Percentiles rank a stretch among this genome's conserved stretches.
Evolutionary conservation across 2,888 invertebrate species (phyloP).

Genomic region (Caenorhabditis macrosperma): DNA sequence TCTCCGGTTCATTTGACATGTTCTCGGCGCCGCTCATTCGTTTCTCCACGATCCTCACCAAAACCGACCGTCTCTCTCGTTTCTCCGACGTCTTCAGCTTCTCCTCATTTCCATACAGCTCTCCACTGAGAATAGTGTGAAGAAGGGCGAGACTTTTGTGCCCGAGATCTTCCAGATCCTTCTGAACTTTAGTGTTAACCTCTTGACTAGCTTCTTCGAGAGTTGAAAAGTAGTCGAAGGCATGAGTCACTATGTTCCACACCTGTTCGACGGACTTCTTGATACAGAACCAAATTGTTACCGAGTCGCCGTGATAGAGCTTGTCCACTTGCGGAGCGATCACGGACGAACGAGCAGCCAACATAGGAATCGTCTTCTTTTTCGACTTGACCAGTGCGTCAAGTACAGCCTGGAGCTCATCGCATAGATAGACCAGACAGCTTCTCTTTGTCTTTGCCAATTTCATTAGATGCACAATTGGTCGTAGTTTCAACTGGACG

Average conservation of each 20-base stretch:
- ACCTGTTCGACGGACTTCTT: constrained; percentile 39
- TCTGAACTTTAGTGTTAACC: constrained; percentile 13
- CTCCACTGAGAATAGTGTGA: constrained; percentile 26
- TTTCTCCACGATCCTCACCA: constrained; percentile 30
- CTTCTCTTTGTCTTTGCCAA: constrained; percentile 33
- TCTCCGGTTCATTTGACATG: constrained; percentile 24
- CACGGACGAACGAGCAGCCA: not conserved
- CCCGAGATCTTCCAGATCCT: constrained; percentile 47
- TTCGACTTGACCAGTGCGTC: constrained; percentile 13
- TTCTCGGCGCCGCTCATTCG: constrained; percentile 14
- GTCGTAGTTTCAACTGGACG: constrained; percentile 36
- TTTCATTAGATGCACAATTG: constrained; percentile 48
- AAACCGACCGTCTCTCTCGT: not conserved
- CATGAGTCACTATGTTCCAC: constrained; percentile 28
- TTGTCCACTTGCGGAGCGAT: constrained; percentile 5
- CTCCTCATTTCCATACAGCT: constrained; percentile 37
- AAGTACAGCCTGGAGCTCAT: constrained; percentile 29
- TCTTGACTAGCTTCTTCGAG: constrained; percentile 17
- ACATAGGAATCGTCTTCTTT: constrained; percentile 28
- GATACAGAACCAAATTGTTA: constrained; percentile 37
- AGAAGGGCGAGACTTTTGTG: constrained; percentile 34
- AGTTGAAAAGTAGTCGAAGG: constrained; percentile 27
- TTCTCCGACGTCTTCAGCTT: constrained; percentile 25
- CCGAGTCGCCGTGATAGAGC: constrained; percentile 38
- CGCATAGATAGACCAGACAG: constrained; percentile 49